Evolutionary conservation across 2,888 invertebrate species (phyloP).

Genomic region (Cataglyphis altisquamis): DNA sequence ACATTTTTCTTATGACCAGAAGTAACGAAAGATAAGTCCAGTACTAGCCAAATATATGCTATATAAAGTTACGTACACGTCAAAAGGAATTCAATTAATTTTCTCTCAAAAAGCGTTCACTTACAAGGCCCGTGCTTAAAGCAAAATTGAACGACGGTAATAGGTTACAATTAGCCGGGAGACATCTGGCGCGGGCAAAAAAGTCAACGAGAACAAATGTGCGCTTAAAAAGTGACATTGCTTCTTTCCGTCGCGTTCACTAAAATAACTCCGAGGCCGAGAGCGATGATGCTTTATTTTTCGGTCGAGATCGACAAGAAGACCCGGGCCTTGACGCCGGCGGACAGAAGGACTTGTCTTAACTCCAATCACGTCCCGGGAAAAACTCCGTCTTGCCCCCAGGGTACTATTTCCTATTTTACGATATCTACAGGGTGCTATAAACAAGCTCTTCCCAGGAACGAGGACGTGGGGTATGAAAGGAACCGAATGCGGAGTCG

Average conservation of each 20-base stretch:
- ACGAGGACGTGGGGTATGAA: slow-evolving; percentile 61
- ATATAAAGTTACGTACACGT: background rate
- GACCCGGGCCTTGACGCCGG: slow-evolving; percentile 44
- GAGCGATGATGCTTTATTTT: slow-evolving; percentile 49
- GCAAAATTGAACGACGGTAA: slow-evolving; percentile 30
- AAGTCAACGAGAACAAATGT: slow-evolving; percentile 39
- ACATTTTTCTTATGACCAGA: background rate
- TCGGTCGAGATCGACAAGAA: slow-evolving; percentile 33
- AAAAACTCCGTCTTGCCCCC: slow-evolving; percentile 68
- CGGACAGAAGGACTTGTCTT: slow-evolving; percentile 64
- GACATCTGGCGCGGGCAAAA: slow-evolving; percentile 34
- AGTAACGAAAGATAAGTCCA: background rate
- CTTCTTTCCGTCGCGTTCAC: slow-evolving; percentile 27
- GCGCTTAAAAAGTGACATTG: slow-evolving; percentile 48
- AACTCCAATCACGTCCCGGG: slow-evolving; percentile 72
- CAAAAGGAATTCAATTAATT: slow-evolving; percentile 33
- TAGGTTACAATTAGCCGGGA: slow-evolving; percentile 44
- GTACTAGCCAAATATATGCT: background rate
- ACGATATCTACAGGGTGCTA: slow-evolving; percentile 72
- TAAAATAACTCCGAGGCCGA: slow-evolving; percentile 47
- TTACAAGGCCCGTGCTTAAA: slow-evolving; percentile 35
- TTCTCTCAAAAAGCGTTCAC: background rate
- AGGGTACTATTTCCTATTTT: slow-evolving; percentile 74
- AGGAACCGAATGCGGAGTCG: slow-evolving; percentile 62
- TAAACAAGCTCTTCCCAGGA: slow-evolving; percentile 67